A percentile compares a stretch with the other conserved stretches of the same genome.
Evolutionary conservation across 2,113 vertebrate species (phyloP).

Genomic region (Rhynchomys soricoides): DNA sequence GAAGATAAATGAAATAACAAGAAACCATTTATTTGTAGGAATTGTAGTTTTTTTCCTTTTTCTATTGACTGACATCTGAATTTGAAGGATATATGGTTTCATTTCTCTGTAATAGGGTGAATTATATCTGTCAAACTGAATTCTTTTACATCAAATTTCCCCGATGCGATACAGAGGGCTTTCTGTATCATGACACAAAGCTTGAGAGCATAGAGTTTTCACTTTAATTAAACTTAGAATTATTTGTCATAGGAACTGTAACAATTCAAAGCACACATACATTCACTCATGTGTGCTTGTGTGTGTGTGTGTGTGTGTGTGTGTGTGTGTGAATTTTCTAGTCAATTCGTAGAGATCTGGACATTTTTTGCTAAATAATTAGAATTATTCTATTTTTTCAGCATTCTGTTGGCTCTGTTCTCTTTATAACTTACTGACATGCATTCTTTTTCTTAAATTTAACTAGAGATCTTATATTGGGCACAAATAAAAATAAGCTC

Average conservation of each 20-base stretch:
- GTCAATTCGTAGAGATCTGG: background rate
- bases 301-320: background rate
- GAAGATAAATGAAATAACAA: conserved; percentile 67
- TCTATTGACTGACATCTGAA: conserved; percentile 77
- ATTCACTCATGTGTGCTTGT: background rate
- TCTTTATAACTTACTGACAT: background rate
- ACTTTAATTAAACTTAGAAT: background rate
- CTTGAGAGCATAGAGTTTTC: background rate
- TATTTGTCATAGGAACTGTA: background rate
- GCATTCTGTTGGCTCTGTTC: accelerated
- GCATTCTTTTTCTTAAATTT: background rate
- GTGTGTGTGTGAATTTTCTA: background rate
- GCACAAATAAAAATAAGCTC: background rate
- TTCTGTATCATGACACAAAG: background rate
- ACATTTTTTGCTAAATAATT: background rate
- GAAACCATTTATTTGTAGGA: conserved; percentile 73
- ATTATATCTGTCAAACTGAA: conserved; percentile 45
- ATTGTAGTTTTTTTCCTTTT: conserved; percentile 8
- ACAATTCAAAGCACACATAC: background rate
- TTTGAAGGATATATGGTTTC: conserved; percentile 60
- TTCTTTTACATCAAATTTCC: conserved; percentile 31
- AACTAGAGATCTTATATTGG: background rate
- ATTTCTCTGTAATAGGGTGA: conserved; percentile 48
- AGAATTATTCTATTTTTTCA: background rate
- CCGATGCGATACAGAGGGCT: background rate